Evolutionary conservation across 2,797 vertebrate genomes (phyloP), one percentile per base, ranked within the genome.

Genomic region (Bufotes viridis): DNA sequence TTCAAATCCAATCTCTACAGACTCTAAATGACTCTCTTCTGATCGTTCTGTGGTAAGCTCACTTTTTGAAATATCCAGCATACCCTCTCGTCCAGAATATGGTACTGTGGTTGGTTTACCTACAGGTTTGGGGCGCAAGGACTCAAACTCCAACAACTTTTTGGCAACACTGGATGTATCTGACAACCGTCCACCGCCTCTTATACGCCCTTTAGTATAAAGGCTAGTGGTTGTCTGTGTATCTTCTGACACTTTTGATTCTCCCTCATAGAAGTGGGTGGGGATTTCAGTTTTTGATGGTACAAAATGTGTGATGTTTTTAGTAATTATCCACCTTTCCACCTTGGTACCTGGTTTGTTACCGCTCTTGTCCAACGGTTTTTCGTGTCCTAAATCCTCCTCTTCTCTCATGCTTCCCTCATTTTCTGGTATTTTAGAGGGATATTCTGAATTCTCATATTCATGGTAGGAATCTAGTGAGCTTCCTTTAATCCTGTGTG

Each of bases 261-360:
- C 83, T 53, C 22, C 72, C 18, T 63, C 72, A 24, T 84, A 34
- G 22, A 85, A 18, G 9, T 78, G 4, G 8, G 61, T 53, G 5
- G 42, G 53, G 11, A 49, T 82, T 87, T 87, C 42, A 11, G 67
- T 82, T 49, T 61, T 75, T 14, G 65, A 24, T 55, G 87, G 58
- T 29, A 6, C 75, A 17, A 85, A 24, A 80, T 57, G 55, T 42
- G 85, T 70, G 55, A 87, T 79, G 29, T 89, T 89, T 24, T 24
- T 83, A 55, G 53, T 89, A 10, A 83, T 49, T 15, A 86, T 63
- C 84, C 84, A 83, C 24, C 63, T 82, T 15, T 83, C 72, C n/a
- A 78, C 55, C 49, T 78, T 87, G 2, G 20, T 51, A 18, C 63
- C 63, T 70, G 88, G 88, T 80, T 72, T 18, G 0, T 72, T 72